Conservation (phyloP, 2,888 invertebrate genomes). For the Heliconius aoede region DNA sequence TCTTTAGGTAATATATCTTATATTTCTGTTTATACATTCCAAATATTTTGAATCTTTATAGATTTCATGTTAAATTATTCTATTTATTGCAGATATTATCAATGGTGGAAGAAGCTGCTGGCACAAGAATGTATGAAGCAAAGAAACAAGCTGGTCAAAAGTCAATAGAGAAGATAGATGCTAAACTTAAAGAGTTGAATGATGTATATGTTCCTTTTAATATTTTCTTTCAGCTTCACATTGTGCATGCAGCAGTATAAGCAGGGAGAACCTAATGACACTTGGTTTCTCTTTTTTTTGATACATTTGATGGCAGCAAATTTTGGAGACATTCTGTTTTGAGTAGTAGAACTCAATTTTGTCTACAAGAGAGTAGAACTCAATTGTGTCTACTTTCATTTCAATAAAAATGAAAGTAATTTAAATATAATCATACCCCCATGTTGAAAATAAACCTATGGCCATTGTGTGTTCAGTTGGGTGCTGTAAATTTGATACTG, state of each 20-base stretch:
- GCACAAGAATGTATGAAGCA: slow-evolving; percentile 97
- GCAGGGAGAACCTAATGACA: too few relatives aligned
- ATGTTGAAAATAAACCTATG: too few relatives aligned
- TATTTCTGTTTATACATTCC: not conserved
- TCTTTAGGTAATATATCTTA: not conserved
- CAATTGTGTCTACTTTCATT: too few relatives aligned
- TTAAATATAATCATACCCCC: too few relatives aligned
- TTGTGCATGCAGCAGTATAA: not conserved
- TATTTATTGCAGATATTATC: slow-evolving; percentile 88
- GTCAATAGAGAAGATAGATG: slow-evolving; percentile 96
- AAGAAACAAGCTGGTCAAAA: slow-evolving; percentile 94
- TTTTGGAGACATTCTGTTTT: too few relatives aligned
- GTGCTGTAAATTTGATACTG: too few relatives aligned
- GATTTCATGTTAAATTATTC: not conserved
- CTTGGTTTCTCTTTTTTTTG: too few relatives aligned
- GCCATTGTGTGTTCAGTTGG: too few relatives aligned
- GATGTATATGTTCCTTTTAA: slow-evolving; percentile 83
- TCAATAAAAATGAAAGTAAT: too few relatives aligned
- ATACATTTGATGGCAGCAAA: too few relatives aligned
- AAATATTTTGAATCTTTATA: not conserved
- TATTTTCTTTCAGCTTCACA: not conserved
- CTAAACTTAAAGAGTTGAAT: slow-evolving; percentile 93
- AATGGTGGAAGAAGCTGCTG: slow-evolving; percentile 99
- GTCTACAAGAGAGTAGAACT: too few relatives aligned
- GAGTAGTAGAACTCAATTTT: too few relatives aligned